These are phyloP conservation scores for Caretta caretta DNA, from an alignment of 2,113 vertebrate genomes.

Conservation along the genomic window DNA sequence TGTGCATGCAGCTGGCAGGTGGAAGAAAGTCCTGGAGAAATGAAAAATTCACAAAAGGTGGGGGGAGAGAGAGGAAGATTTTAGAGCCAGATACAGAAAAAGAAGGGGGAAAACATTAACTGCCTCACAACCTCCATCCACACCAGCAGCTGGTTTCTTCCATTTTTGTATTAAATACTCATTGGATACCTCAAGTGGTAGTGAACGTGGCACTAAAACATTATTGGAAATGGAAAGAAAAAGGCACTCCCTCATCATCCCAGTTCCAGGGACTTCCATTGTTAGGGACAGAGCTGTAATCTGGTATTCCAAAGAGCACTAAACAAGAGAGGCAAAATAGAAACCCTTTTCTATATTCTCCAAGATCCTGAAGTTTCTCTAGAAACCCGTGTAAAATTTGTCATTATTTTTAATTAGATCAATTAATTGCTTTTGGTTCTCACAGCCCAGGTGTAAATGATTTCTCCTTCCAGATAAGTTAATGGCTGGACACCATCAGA, in stretches of 20 bases:
- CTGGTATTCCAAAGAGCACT: not conserved
- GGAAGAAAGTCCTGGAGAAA: not conserved
- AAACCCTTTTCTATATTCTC: not conserved
- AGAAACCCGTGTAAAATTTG: not conserved
- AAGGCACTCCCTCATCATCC: too few species aligned
- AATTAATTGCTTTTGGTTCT: not conserved
- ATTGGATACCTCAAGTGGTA: not conserved
- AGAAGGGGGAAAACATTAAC: not conserved
- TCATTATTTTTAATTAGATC: not conserved
- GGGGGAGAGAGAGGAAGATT: too few species aligned
- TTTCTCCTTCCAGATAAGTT: not conserved
- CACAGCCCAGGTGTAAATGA: accelerated
- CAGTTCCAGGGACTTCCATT: too few species aligned
- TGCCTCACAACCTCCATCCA: not conserved
- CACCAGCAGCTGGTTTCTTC: not conserved
- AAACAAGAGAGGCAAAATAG: not conserved
- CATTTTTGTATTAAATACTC: not conserved
- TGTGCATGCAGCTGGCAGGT: not conserved
- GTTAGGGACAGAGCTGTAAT: too few species aligned
- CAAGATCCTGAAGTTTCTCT: not conserved
- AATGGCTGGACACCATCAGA: not conserved
- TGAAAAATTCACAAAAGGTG: not conserved
- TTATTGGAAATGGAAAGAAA: too few species aligned
- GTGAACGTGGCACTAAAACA: not conserved
- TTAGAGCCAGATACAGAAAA: not conserved